Conservation (phyloP, 1,140 invertebrate species). For the Penaeus indicus region DNA sequence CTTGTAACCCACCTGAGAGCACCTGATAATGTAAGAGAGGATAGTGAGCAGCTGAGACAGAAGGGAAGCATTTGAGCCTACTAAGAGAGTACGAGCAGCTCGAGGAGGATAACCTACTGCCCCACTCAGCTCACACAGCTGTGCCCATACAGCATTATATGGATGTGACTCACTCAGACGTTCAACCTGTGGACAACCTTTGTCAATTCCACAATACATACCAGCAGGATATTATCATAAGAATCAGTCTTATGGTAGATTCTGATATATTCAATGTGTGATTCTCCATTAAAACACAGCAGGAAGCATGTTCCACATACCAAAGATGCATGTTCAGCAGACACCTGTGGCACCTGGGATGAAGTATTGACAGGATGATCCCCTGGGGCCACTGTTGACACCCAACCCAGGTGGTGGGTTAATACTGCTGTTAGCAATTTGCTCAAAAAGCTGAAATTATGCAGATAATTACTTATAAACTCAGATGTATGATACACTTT, state of each 20-base stretch:
- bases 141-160: conserved; percentile 87
- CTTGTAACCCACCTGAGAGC: conserved; percentile 76
- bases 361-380: conserved; percentile 5
- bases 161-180: conserved; percentile 46
- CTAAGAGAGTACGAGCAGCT: conserved; percentile 83
- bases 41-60: conserved; percentile 74
- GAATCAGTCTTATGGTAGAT: too few species aligned
- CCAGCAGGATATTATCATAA: too few species aligned
- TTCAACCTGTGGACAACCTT: conserved; percentile 34
- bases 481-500: background rate
- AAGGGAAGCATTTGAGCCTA: conserved; percentile 76
- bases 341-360: background rate
- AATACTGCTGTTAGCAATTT: conserved; percentile 88
- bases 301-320: too few species aligned
- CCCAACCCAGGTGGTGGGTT: conserved; percentile 92
- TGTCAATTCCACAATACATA: background rate
- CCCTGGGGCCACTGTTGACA: conserved; percentile 78
- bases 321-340: background rate
- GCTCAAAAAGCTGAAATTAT: conserved; percentile 85
- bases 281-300: too few species aligned
- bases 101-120: conserved; percentile 83
- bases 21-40: conserved; percentile 87
- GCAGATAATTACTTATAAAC: background rate
- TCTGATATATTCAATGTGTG: too few species aligned
- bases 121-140: conserved; percentile 86